Evolutionary conservation across 2,888 invertebrate genomes (phyloP).

Genomic region (Ectemnius continuus): DNA sequence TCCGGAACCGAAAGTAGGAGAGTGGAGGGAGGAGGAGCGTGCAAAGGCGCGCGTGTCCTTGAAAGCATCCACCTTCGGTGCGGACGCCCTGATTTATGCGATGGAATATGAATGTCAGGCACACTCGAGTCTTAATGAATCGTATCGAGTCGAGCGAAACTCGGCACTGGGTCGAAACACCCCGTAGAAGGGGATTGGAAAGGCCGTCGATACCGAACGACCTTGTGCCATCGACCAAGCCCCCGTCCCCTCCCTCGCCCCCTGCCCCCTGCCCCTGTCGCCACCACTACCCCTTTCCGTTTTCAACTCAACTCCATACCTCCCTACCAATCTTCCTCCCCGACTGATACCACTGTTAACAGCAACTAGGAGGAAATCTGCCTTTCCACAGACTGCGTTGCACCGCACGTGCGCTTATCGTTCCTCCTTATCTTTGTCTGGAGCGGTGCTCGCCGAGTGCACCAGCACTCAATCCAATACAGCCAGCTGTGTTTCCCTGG

Average conservation of each 20-base stretch:
- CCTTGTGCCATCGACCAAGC: slow-evolving; percentile 74
- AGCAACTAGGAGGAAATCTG: no score
- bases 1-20: slow-evolving; percentile 2
- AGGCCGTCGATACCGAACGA: slow-evolving; percentile 71
- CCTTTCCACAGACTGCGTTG: no score
- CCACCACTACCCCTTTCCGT: slow-evolving; percentile 35
- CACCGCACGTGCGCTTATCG: no score
- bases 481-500: no score
- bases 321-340: slow-evolving; percentile 31
- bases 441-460: no score
- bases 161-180: slow-evolving; percentile 32
- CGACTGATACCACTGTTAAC: slow-evolving; percentile 12
- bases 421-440: no score
- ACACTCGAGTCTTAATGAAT: slow-evolving; percentile 37
- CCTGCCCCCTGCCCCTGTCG: no score
- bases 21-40: slow-evolving; percentile 8
- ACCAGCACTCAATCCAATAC: no score
- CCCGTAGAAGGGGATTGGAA: slow-evolving; percentile 40
- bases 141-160: slow-evolving; percentile 29
- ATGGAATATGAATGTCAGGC: slow-evolving; percentile 23
- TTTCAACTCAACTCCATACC: slow-evolving; percentile 43
- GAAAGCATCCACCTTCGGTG: slow-evolving; percentile 21
- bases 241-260: no score
- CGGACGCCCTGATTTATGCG: slow-evolving; percentile 32
- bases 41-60: slow-evolving; percentile 36